Base-by-base conservation (phyloP, 2,888 invertebrate species). In the Phrixothrix hirtus region DNA sequence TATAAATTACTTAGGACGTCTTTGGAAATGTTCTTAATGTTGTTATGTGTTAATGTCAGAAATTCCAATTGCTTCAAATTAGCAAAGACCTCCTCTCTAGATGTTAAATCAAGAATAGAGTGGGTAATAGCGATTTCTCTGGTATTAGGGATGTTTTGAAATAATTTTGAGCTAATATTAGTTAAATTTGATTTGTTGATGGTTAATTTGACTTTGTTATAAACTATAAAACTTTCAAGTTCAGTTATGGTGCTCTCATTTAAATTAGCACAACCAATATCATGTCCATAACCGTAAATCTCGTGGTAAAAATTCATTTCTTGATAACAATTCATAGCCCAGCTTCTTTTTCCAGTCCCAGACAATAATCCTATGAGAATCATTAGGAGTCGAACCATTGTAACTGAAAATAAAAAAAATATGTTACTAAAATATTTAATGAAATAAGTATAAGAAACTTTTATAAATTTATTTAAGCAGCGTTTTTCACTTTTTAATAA, bases 281-380 rank as follows among this genome's bases (percentile, higher is more conserved):
- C 68, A 59, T 70, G 71, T 7, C 73, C 73, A 51, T 70, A 71
- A 50, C 68, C 69, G 52, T 69, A 72, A 16, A 62, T 59, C 17
- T 69, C 65, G 57, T 70, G 66, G 56, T 73, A 75, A 7, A 5
- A 21, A 6, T 64, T 66, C 53, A 73, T 67, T 30, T 68, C 65
- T 57, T 70, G 72, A 32, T 65, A 66, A 53, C 74, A 74, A 35
- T 64, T 61, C 9, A 62, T 57, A n/a, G 45, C 41, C 16, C 2
- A 34, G 1, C 2, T 11, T 1, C 2, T 31, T 14, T 31, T n/a
- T n/a, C 21, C 3, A 7, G 21, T 21, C 21, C 7, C 21, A 7
- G 21, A 21, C 21, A 7, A 21, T 7, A 21, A 7, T 21, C 21
- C 21, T 7, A 21, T n/a, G n/a, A n/a, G n/a, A n/a, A n/a, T n/a